A percentile compares a stretch with the other conserved stretches of the same genome.
phyloP scores from a whole-genome alignment of 2,113 vertebrate genomes.

The Thryonomys swinderianus region DNA sequence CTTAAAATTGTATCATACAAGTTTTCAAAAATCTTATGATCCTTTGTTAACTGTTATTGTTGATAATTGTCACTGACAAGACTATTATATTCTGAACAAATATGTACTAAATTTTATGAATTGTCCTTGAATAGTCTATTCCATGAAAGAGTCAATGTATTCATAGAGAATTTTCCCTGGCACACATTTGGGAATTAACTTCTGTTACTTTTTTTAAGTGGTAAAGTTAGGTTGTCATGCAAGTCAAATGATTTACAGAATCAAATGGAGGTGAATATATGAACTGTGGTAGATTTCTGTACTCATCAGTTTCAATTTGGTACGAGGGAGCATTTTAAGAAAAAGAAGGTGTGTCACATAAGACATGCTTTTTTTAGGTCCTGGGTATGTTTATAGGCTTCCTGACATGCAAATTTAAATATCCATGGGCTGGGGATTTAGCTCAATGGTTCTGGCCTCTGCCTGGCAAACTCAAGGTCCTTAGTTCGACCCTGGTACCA shows the following conservation, averaged over 20 bases:
- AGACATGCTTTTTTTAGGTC: background rate
- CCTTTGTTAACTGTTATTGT: background rate
- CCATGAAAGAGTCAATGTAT: background rate
- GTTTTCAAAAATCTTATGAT: constrained; percentile 24
- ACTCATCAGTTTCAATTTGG: background rate
- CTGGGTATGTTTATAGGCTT: background rate
- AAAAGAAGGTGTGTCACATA: constrained; percentile 21
- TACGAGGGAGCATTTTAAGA: constrained; percentile 8
- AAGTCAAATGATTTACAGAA: background rate
- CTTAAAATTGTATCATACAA: background rate
- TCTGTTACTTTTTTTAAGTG: background rate
- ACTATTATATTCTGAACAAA: background rate
- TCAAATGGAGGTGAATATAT: background rate
- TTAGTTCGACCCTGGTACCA: no score
- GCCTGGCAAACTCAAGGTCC: no score
- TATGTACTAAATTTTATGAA: constrained; percentile 7
- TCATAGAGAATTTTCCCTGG: background rate
- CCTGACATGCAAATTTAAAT: constrained; percentile 28
- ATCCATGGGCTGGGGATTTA: no score
- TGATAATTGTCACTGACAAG: constrained; percentile 30
- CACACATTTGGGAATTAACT: constrained; percentile 25
- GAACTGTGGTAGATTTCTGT: background rate
- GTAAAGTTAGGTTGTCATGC: constrained; percentile 23
- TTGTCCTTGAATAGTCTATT: background rate
- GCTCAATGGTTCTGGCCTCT: no score